A percentile compares a stretch with the other conserved stretches of the same genome.
Conservation (phyloP, 1,140 invertebrate species). For the Eriocheir sinensis region DNA sequence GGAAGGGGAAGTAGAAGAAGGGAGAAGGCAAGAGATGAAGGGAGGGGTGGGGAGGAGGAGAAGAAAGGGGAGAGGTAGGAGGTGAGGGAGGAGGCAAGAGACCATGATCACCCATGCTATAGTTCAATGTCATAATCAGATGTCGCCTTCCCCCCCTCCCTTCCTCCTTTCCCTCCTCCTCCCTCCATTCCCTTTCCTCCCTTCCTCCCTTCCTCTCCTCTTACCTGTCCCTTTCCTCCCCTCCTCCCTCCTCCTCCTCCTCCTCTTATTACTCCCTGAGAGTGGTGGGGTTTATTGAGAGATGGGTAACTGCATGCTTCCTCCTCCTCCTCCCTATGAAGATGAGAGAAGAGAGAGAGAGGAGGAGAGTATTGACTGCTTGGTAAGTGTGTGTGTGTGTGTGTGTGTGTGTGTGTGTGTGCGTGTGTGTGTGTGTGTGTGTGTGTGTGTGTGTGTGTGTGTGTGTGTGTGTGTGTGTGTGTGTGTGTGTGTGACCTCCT, state of each 20-base stretch:
- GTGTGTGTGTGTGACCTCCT: neutral
- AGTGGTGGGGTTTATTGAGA: too few species aligned
- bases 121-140: conserved; percentile 42
- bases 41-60: too few species aligned
- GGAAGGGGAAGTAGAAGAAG: too few species aligned
- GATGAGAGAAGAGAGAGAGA: neutral
- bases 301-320: too few species aligned
- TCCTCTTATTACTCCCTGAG: too few species aligned
- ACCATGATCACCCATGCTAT: conserved; percentile 23
- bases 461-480: conserved; percentile 3
- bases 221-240: neutral
- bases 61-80: too few species aligned
- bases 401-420: too few species aligned
- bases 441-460: conserved; percentile 22
- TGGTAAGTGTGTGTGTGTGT: neutral
- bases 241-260: neutral
- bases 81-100: too few species aligned
- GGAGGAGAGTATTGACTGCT: neutral
- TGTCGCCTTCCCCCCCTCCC: neutral
- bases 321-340: too few species aligned
- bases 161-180: neutral
- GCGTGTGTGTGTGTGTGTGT: neutral
- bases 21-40: too few species aligned
- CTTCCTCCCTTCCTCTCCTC: neutral
- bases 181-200: neutral